Base-by-base conservation (phyloP, 2,113 vertebrate species). In the Tachysurus fulvidraco region DNA sequence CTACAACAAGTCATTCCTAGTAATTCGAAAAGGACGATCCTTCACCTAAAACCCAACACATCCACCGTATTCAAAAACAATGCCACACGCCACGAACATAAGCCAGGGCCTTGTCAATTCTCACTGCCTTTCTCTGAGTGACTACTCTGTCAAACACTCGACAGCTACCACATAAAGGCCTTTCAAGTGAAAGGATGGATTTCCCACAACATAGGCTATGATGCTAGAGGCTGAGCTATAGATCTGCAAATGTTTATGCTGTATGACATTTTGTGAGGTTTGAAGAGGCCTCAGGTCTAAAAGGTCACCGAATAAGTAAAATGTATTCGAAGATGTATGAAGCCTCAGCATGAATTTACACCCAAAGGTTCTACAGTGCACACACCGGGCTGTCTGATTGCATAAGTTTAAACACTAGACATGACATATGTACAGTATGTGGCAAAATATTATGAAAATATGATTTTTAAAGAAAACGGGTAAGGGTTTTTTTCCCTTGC, bases 31-130 rank as follows among this genome's bases (percentile, higher is more conserved):
- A 85, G 84, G 84, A 46, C 90, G 81, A 92, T 88, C 77, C 88
- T 88, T 74, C 84, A 86, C 83, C 14, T 54, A 16, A 74, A 73
- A 60, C 71, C 55, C 69, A 84, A 44, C 21, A 54, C 74, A 11
- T 76, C n/a, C 23, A 21, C 88, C 76, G 57, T 23, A 91, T 92
- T 92, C 90, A 92, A 93, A 93, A 91, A 93, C 91, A 89, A 81
- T 69, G 78, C 83, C 83, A 44, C 81, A 84, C 65, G 83, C 86
- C 89, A 82, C 90, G 92, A 90, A 93, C 92, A 91, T 92, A 88
- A 86, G 80, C 86, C 83, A 25, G 89, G 91, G 88, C 81, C 91
- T 91, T 91, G 91, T 92, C 92, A 93, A 86, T 93, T 92, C 92
- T 87, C 81, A 74, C 79, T 65, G 83, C 82, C 55, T 84, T 84